A percentile compares a stretch with the other conserved stretches of the same genome.
phyloP scores from a whole-genome alignment of 2,888 invertebrate species.

The Ferdinandea cuprea region DNA sequence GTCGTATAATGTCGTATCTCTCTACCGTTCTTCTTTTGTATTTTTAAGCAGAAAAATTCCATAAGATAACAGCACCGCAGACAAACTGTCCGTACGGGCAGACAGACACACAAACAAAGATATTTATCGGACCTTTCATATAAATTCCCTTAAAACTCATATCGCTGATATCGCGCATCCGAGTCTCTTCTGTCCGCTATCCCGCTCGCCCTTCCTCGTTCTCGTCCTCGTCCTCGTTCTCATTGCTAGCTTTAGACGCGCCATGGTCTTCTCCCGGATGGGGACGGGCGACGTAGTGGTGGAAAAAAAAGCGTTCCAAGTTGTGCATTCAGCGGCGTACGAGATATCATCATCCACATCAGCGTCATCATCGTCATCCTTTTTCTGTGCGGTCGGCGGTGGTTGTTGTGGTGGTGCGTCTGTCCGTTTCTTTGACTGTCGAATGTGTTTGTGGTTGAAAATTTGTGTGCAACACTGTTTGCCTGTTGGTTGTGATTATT shows the following conservation, averaged over 20 bases:
- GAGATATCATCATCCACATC: slow-evolving; percentile 70
- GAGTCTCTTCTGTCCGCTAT: not conserved
- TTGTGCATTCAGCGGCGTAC: slow-evolving; percentile 59
- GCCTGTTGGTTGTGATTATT: slow-evolving; percentile 43
- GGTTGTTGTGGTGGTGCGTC: slow-evolving; percentile 31
- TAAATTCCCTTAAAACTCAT: slow-evolving; percentile 72
- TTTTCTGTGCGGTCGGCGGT: slow-evolving; percentile 6
- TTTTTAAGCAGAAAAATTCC: slow-evolving; percentile 72
- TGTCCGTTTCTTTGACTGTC: slow-evolving; percentile 13
- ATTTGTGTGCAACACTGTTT: slow-evolving; percentile 56
- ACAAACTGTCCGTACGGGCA: slow-evolving; percentile 68
- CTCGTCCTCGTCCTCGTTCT: too few species aligned
- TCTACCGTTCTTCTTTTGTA: slow-evolving; percentile 32
- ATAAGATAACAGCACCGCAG: slow-evolving; percentile 70
- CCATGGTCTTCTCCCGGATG: not conserved
- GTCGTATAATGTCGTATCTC: not conserved
- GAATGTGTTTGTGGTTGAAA: slow-evolving; percentile 24
- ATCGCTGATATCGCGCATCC: slow-evolving; percentile 67
- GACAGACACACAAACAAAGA: slow-evolving; percentile 65
- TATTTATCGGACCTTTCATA: slow-evolving; percentile 68
- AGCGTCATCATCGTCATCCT: slow-evolving; percentile 62
- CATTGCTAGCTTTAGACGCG: not conserved
- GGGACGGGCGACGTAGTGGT: not conserved
- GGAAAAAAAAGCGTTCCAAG: slow-evolving; percentile 19
- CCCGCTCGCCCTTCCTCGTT: too few species aligned